phyloP scores from a whole-genome alignment of 2,797 vertebrate genomes.

The Thaleichthys pacificus region DNA sequence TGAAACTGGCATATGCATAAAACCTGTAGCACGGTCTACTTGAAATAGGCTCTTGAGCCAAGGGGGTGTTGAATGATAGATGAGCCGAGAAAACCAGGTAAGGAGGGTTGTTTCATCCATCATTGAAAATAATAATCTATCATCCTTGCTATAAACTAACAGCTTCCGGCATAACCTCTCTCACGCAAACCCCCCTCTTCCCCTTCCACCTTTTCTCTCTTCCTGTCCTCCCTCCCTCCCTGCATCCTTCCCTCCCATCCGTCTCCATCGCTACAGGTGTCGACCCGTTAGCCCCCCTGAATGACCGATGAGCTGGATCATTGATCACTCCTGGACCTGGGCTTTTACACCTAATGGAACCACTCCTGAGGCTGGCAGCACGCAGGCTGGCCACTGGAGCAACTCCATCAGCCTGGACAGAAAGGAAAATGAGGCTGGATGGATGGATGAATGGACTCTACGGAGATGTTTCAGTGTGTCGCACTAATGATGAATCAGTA shows the following conservation, averaged over 20 bases:
- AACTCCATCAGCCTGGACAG: neutral
- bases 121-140: neutral
- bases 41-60: neutral
- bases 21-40: neutral
- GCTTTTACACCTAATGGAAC: neutral
- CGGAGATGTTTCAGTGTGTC: neutral
- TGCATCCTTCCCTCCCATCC: neutral
- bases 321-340: neutral
- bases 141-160: neutral
- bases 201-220: neutral
- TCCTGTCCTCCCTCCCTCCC: no score
- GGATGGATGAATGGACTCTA: neutral
- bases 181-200: neutral
- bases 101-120: neutral
- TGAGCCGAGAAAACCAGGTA: slow-evolving; percentile 2
- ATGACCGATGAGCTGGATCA: slow-evolving; percentile 6
- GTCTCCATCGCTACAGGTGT: neutral
- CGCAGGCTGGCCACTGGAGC: neutral
- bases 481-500: no score
- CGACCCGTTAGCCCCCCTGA: neutral
- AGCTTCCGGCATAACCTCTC: neutral
- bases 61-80: neutral
- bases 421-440: neutral
- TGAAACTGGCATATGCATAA: no score
- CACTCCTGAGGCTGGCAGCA: neutral